These are phyloP conservation scores for Oryctes rhinoceros DNA, from an alignment of 1,140 invertebrate genomes.

Conservation along the genomic window DNA sequence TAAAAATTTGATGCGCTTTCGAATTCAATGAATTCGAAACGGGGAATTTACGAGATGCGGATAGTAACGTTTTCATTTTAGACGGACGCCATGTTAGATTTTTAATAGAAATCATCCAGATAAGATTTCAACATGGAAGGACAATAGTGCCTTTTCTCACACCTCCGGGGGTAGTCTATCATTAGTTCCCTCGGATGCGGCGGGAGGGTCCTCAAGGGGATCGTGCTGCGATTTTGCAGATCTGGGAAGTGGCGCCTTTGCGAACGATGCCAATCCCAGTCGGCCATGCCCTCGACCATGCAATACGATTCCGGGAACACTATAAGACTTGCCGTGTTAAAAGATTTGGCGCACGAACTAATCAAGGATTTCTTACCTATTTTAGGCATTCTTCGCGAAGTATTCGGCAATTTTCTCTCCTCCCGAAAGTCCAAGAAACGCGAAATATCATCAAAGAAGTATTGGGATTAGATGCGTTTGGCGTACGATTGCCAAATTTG, in stretches of 20 bases:
- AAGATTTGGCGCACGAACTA: too few species aligned
- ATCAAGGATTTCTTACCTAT: too few species aligned
- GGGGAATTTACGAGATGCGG: too few species aligned
- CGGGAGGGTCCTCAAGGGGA: not conserved
- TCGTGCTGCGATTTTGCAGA: not conserved
- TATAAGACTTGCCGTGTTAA: not conserved
- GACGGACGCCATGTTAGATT: too few species aligned
- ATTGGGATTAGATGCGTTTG: too few species aligned
- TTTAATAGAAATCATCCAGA: slow-evolving; percentile 33
- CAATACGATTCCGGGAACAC: slow-evolving; percentile 5
- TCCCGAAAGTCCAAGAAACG: too few species aligned
- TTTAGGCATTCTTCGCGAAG: too few species aligned
- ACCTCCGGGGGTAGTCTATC: not conserved
- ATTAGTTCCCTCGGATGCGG: not conserved
- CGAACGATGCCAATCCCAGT: not conserved
- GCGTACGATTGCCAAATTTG: too few species aligned
- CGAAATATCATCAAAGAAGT: too few species aligned
- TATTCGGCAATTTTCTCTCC: too few species aligned
- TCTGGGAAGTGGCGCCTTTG: slow-evolving; percentile 25
- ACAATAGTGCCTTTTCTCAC: slow-evolving; percentile 33
- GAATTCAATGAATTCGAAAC: not conserved
- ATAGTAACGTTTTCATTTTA: too few species aligned
- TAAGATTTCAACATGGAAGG: not conserved
- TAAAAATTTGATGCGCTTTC: not conserved
- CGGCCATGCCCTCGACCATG: not conserved